These are phyloP conservation scores for Hephaestus fuliginosus DNA, from an alignment of 2,797 vertebrate genomes.

Conservation along the genomic window DNA sequence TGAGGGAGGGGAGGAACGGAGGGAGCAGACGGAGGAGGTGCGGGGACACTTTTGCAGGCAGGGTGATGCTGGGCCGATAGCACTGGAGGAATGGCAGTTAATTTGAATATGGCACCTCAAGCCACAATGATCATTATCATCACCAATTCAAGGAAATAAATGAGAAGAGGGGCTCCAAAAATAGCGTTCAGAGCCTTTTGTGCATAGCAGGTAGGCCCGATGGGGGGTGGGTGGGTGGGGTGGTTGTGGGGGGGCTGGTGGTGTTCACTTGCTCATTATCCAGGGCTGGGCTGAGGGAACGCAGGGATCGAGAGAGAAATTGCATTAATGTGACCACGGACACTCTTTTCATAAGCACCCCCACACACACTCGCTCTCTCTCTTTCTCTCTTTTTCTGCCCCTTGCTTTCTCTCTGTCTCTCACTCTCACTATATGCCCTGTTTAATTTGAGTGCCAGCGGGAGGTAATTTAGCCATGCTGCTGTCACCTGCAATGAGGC, in stretches of 20 bases:
- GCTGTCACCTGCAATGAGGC: conserved; percentile 83
- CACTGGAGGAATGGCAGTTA: conserved; percentile 87
- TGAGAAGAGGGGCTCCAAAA: conserved; percentile 89
- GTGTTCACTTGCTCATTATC: conserved; percentile 87
- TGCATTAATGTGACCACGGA: conserved; percentile 85
- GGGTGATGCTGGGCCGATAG: conserved; percentile 85
- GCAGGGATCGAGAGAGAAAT: conserved; percentile 80
- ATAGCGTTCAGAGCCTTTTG: conserved; percentile 87
- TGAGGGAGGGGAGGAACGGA: conserved; percentile 42
- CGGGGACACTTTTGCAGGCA: conserved; percentile 74
- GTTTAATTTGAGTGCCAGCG: conserved; percentile 87
- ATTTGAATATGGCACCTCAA: conserved; percentile 91
- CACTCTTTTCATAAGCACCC: conserved; percentile 74
- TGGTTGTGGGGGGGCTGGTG: conserved; percentile 51
- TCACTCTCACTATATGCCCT: conserved; percentile 71
- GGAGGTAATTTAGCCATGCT: conserved; percentile 88
- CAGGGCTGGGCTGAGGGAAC: conserved; percentile 75
- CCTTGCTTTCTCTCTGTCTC: conserved; percentile 56
- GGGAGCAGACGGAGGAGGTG: conserved; percentile 56
- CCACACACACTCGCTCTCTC: conserved; percentile 6
- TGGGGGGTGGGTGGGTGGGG: conserved; percentile 55
- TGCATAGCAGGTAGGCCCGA: conserved; percentile 86
- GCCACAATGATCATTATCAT: conserved; percentile 91
- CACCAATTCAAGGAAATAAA: conserved; percentile 90
- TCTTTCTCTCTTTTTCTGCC: conserved; percentile 34